These are phyloP conservation scores for Astreopora myriophthalma DNA, from an alignment of 64 coral and sea anemone species.

Conservation along the genomic window DNA sequence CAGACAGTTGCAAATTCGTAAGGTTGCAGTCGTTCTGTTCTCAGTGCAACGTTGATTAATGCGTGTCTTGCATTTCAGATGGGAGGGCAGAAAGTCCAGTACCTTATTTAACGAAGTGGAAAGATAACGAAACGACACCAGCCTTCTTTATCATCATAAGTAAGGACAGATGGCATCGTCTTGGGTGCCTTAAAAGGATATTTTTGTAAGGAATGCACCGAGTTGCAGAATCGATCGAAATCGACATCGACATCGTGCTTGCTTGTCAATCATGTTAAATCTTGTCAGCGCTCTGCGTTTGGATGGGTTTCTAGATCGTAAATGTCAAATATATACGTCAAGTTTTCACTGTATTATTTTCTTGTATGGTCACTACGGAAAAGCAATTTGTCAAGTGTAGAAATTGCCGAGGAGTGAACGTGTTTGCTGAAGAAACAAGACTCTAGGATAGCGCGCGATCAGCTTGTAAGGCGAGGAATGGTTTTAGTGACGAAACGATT, in stretches of 20 bases:
- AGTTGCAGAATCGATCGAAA: not conserved
- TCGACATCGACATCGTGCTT: not conserved
- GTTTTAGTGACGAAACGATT: not conserved
- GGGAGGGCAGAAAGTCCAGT: constrained; percentile 43
- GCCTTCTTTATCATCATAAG: not conserved
- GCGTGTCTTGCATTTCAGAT: not conserved
- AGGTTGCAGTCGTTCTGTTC: too few species aligned
- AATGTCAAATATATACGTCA: not conserved
- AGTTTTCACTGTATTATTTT: not conserved
- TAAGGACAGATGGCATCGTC: not conserved
- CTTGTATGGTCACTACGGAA: not conserved
- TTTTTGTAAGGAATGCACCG: constrained; percentile 16
- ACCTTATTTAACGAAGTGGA: constrained; percentile 2
- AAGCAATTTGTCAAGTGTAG: not conserved
- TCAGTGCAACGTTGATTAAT: too few species aligned
- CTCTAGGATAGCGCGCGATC: not conserved
- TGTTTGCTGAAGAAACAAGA: not conserved
- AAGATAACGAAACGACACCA: too few species aligned
- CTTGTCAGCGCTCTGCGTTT: not conserved
- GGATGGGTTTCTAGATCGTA: not conserved
- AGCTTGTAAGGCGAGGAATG: not conserved
- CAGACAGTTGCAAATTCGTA: too few species aligned
- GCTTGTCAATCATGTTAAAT: not conserved
- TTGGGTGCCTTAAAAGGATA: not conserved
- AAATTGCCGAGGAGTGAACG: not conserved